Conservation (phyloP, 2,113 vertebrate species). For the Nerophis ophidion region DNA sequence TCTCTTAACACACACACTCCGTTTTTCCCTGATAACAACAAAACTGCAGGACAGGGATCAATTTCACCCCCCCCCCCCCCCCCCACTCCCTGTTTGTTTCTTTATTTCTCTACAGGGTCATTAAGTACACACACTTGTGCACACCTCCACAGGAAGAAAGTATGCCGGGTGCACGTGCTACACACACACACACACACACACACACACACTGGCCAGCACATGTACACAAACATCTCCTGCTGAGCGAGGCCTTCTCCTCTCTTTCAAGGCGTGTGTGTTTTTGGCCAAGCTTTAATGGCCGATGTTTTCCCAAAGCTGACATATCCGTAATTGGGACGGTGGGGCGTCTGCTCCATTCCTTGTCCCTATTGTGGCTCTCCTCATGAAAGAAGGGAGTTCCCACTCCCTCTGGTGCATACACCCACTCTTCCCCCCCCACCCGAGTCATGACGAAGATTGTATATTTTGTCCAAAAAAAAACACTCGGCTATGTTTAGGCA, state of each 20-base stretch:
- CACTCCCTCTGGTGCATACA: background rate
- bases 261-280: slow-evolving; percentile 55
- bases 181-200: slow-evolving; percentile 11
- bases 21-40: slow-evolving; percentile 33
- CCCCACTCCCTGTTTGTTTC: slow-evolving; percentile 13
- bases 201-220: slow-evolving; percentile 24
- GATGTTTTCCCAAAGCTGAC: slow-evolving; percentile 54
- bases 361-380: slow-evolving; percentile 18
- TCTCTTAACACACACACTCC: slow-evolving; percentile 10
- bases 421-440: background rate
- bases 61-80: slow-evolving; percentile 45
- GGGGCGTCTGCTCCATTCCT: slow-evolving; percentile 35
- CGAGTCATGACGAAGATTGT: background rate
- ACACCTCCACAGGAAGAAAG: slow-evolving; percentile 37
- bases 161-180: slow-evolving; percentile 30
- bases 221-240: slow-evolving; percentile 37
- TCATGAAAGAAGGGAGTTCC: slow-evolving; percentile 29
- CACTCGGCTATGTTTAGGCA: too few relatives aligned
- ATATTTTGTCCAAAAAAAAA: slow-evolving; percentile 5
- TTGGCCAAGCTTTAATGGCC: slow-evolving; percentile 57
- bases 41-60: slow-evolving; percentile 63
- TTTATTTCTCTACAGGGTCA: slow-evolving; percentile 57
- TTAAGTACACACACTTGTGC: slow-evolving; percentile 56
- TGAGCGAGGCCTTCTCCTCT: slow-evolving; percentile 45
- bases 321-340: slow-evolving; percentile 63